Evolutionary conservation across 1,140 invertebrate species (phyloP).

Genomic region (Heterodera carotae): DNA sequence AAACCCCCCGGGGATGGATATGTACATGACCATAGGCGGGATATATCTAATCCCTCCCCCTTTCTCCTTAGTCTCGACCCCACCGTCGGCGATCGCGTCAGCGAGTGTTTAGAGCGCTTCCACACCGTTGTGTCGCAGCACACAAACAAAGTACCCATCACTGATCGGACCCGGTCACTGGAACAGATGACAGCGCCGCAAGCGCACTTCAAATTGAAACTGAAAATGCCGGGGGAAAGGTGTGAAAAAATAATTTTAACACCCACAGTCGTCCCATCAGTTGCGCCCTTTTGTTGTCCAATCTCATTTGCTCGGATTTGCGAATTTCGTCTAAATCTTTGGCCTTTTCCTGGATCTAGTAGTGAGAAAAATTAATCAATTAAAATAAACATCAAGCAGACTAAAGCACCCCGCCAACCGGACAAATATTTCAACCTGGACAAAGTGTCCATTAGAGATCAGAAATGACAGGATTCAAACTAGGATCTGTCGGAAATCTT

Average conservation of each 20-base stretch:
- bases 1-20: too few relatives aligned
- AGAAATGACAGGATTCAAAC: too few relatives aligned
- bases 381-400: neutral
- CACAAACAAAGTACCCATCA: constrained; percentile 32
- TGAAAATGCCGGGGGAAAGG: neutral
- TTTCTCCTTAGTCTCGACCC: too few relatives aligned
- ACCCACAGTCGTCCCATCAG: constrained; percentile 9
- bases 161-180: constrained; percentile 33
- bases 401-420: too few relatives aligned
- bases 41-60: neutral
- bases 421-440: too few relatives aligned
- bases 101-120: constrained; percentile 24
- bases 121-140: constrained; percentile 38
- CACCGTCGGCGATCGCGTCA: constrained; percentile 30
- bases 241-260: neutral
- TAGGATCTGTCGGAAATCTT: too few relatives aligned
- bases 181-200: constrained; percentile 37
- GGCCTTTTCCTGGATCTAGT: constrained; percentile 10
- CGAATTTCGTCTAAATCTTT: constrained; percentile 11
- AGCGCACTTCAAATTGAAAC: constrained; percentile 14
- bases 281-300: neutral
- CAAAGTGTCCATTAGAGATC: too few relatives aligned
- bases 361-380: neutral
- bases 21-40: neutral
- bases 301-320: neutral